phyloP scores from a whole-genome alignment of 2,888 invertebrate genomes.

The Arenicola marina region DNA sequence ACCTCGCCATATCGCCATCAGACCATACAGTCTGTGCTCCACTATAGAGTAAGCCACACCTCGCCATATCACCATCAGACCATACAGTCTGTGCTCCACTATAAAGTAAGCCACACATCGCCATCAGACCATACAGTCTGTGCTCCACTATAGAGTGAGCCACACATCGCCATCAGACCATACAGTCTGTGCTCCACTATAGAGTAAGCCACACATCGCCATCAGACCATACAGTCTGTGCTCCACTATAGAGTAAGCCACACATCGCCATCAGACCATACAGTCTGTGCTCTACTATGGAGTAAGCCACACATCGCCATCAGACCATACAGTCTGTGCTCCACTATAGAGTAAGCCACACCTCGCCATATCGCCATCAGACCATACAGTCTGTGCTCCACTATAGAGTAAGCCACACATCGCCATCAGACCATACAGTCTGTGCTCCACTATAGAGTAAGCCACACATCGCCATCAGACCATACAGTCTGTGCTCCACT shows the following conservation, averaged over 20 bases:
- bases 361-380: constrained; percentile 14
- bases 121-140: constrained; percentile 23
- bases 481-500: constrained; percentile 22
- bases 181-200: constrained; percentile 23
- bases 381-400: constrained; percentile 23
- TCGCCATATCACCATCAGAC: constrained; percentile 17
- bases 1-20: constrained; percentile 11
- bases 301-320: constrained; percentile 23
- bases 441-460: constrained; percentile 27
- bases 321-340: constrained; percentile 24
- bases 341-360: constrained; percentile 27
- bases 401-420: constrained; percentile 26
- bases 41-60: constrained; percentile 26
- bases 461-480: constrained; percentile 19
- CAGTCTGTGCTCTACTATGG: constrained; percentile 22
- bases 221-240: constrained; percentile 24
- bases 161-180: constrained; percentile 19
- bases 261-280: constrained; percentile 23
- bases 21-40: constrained; percentile 24
- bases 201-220: constrained; percentile 23
- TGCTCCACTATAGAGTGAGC: constrained; percentile 27
- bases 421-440: constrained; percentile 21
- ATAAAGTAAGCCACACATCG: constrained; percentile 25
- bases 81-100: constrained; percentile 22
- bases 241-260: constrained; percentile 25